These are phyloP conservation scores for Chanos chanos DNA, from an alignment of 2,797 vertebrate species.

Conservation along the genomic window DNA sequence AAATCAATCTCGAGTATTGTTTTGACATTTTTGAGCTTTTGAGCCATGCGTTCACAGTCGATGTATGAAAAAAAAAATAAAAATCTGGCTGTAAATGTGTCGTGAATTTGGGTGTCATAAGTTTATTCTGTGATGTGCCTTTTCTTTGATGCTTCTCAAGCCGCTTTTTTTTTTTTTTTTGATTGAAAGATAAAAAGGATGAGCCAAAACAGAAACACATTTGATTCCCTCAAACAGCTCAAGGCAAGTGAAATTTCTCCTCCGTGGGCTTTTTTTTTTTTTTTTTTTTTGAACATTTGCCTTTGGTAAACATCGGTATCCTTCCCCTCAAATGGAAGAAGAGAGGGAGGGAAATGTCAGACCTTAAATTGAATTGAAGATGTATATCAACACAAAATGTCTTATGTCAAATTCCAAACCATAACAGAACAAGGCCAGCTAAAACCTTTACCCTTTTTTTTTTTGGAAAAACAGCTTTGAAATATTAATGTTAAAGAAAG, in stretches of 20 bases:
- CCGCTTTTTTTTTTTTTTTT: constrained; percentile 38
- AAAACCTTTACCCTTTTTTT: neutral
- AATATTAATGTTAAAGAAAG: constrained; percentile 28
- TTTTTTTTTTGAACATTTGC: constrained; percentile 14
- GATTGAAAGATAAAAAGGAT: constrained; percentile 51
- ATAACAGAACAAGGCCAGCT: constrained; percentile 3
- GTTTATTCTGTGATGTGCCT: constrained; percentile 43
- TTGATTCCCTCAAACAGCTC: constrained; percentile 23
- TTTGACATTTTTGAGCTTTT: constrained; percentile 35
- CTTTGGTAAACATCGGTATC: constrained; percentile 45
- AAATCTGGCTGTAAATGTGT: constrained; percentile 1
- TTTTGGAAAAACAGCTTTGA: constrained; percentile 4
- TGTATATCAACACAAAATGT: constrained; percentile 46
- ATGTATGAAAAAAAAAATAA: no score
- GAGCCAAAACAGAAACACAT: constrained; percentile 28
- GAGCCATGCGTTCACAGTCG: constrained; percentile 16
- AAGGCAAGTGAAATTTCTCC: constrained; percentile 36
- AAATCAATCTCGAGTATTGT: constrained; percentile 16
- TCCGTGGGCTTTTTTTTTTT: constrained; percentile 1
- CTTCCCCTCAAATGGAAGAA: constrained; percentile 32
- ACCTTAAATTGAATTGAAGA: constrained; percentile 46
- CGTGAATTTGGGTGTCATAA: constrained; percentile 35
- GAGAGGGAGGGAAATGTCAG: constrained; percentile 41
- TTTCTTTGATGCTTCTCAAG: constrained; percentile 46
- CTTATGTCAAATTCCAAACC: constrained; percentile 20